Base-by-base conservation (phyloP, 2,888 invertebrate species). In the Napeogenes inachia region DNA sequence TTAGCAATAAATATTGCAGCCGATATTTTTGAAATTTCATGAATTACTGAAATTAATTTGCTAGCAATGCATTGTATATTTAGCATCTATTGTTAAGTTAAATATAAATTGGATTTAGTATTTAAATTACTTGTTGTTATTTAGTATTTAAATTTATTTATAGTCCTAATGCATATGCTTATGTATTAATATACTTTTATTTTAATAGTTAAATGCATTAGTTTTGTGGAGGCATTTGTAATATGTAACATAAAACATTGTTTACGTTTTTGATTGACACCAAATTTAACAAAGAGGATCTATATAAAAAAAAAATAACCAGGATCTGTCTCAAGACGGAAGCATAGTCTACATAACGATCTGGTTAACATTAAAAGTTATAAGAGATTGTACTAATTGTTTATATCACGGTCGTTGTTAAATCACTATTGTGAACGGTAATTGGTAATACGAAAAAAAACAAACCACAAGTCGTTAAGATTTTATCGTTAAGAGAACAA, bases 11-110 rank as follows among this genome's bases (percentile, higher is more conserved):
- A 42, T 42, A 2, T 42, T 42, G 8, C 10, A 42, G 10, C 10
- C 8, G 42, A 1, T 42, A 10, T 42, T 10, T 42, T 42, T 10
- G 8, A 10, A 42, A 42, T 38, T 13, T 38, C n/a, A 59, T 56
- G 13, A 8, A 42, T 46, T 54, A n/a, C 13, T 30, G 59, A 53
- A 62, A 46, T 59, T 45, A 45, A 56, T 56, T 53, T 38, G 45
- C 10, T n/a, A 21, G 21, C 56, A 62, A 59, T 45, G 56, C 30
- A 56, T 10, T 59, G 30, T 33, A 59, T 42, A 54, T 54, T 35
- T 45, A 62, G 59, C 56, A 38, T 59, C 56, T 35, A 38, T 4
- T 38, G 4, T 38, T 3, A 38, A 38, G 8, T 38, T 38, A 38
- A 38, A 38, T 21, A 21, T 21, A 21, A 21, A 38, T 3, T 38